Conservation (phyloP, 2,888 invertebrate species). For the Pseudococcus viburni region DNA sequence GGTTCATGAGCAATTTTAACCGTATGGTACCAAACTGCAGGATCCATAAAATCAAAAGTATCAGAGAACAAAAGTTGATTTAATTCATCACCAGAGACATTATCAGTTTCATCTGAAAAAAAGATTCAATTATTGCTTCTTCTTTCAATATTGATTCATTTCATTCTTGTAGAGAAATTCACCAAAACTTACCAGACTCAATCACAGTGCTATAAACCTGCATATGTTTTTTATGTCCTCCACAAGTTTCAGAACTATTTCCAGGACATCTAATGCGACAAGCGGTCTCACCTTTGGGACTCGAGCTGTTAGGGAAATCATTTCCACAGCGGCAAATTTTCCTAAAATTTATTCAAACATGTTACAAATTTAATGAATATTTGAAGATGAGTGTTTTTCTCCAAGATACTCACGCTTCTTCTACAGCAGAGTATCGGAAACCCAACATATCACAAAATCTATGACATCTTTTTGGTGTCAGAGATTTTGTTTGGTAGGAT, state of each 20-base stretch:
- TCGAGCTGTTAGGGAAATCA: not conserved
- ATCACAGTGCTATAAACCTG: not conserved
- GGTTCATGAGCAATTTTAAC: conserved; percentile 62
- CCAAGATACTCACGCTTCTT: conserved; percentile 49
- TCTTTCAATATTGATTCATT: not conserved
- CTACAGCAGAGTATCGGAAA: conserved; percentile 66
- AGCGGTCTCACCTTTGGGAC: not conserved
- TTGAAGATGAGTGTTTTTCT: not conserved
- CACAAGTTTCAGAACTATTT: conserved; percentile 63
- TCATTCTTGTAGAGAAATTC: not conserved
- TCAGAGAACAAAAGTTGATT: not conserved
- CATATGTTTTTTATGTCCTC: conserved; percentile 54
- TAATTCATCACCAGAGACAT: not conserved
- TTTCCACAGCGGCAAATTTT: conserved; percentile 65
- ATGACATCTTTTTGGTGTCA: conserved; percentile 65
- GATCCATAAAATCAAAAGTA: conserved; percentile 30
- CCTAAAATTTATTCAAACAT: conserved; percentile 28
- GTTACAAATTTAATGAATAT: not conserved
- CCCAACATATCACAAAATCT: conserved; percentile 63
- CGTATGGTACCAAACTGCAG: conserved; percentile 60
- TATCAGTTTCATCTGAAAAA: not conserved
- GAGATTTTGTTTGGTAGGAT: conserved; percentile 60
- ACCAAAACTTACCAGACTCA: not conserved
- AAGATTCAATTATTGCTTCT: not conserved
- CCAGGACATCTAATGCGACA: conserved; percentile 64